A percentile compares a stretch with the other conserved stretches of the same genome.
phyloP scores from a whole-genome alignment of 2,888 invertebrate species.

The Xestia sexstrigata region DNA sequence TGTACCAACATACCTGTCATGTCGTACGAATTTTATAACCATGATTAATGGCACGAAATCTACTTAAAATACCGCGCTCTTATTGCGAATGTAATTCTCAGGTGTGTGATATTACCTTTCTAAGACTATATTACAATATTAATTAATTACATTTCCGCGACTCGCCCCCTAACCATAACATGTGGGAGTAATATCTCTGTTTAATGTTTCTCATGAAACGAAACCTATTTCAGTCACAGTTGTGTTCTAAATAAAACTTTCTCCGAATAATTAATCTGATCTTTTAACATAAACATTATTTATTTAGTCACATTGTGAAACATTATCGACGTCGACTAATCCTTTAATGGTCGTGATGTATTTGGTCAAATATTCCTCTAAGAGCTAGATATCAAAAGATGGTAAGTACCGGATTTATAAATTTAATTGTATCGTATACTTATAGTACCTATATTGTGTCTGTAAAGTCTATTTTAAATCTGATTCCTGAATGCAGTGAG shows the following conservation, averaged over 20 bases:
- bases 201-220: constrained; percentile 39
- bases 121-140: neutral
- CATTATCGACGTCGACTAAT: constrained; percentile 16
- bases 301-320: constrained; percentile 26
- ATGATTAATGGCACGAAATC: constrained; percentile 46
- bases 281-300: constrained; percentile 39
- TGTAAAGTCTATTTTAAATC: constrained; percentile 81
- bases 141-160: constrained; percentile 14
- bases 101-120: neutral
- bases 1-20: constrained; percentile 38
- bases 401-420: constrained; percentile 59
- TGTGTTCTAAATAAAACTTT: constrained; percentile 29
- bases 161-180: constrained; percentile 18
- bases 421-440: constrained; percentile 12
- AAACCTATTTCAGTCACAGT: constrained; percentile 17
- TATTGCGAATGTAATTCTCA: constrained; percentile 5
- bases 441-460: constrained; percentile 57
- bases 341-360: constrained; percentile 13
- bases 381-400: neutral
- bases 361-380: constrained; percentile 24
- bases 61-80: constrained; percentile 2
- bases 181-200: constrained; percentile 29
- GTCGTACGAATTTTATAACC: constrained; percentile 41
- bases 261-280: constrained; percentile 41
- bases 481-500: constrained; percentile 79